Base-by-base conservation (phyloP, 2,888 invertebrate species). In the Tethea ocularis region DNA sequence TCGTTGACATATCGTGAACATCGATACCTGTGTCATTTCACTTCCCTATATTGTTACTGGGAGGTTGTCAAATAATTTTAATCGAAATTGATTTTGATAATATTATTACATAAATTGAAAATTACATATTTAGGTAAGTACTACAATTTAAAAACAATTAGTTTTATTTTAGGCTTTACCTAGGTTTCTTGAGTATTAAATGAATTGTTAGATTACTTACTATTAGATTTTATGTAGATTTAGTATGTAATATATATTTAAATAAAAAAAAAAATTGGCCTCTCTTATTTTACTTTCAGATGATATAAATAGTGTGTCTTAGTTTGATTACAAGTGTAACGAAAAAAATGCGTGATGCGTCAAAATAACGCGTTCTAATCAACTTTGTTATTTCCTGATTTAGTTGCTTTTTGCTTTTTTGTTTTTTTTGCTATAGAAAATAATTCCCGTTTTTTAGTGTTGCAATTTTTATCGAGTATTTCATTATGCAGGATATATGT, bases 21-120 rank as follows among this genome's bases (percentile, higher is more conserved):
- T 61, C 59, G 61, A 68, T 66, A 67, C 33, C 33, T 22, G n/a
- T 22, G 17, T 64, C 36, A 26, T 23, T 46, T 62, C 64, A 64
- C 73, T 66, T 73, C 71, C 66, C 60, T 69, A 63, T 55, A 57
- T 60, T 61, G 58, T 64, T 57, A 22, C 26, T 51, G 57, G 22
- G 41, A 57, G 46, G 36, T 36, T n/a, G 10, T n/a, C 2, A 24
- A 15, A 11, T 8, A 6, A n/a, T n/a, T 51, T 26, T 26, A 26
- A 0, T 6, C 6, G 26, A 3, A 26, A 26, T 26, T 26, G 7
- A 26, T 26, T 26, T 6, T 26, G 5, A 6, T 26, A 26, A 26
- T 3, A 26, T 26, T 26, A 3, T n/a, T 26, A 26, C 26, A 26
- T 24, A 4, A 24, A 24, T 24, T 24, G 2, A 24, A 24, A 0